Evolutionary conservation across 2,888 invertebrate species (phyloP), one percentile per base, ranked within the genome.

Genomic region (Scaptodrosophila latifasciaeformis): DNA sequence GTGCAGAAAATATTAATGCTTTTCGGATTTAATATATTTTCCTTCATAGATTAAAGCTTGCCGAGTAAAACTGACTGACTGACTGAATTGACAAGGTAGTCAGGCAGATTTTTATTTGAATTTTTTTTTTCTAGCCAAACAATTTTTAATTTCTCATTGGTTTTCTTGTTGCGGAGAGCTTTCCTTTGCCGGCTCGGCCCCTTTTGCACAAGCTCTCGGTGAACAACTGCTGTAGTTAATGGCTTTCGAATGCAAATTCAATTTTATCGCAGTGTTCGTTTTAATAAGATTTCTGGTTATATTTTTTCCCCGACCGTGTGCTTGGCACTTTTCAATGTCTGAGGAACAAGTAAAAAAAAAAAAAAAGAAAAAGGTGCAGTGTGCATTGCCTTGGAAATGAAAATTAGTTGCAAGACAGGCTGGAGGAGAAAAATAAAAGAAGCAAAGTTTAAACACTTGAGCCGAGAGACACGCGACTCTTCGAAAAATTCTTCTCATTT

Each of bases 221-320:
- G 53, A 68, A 81, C 74, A 75, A 83, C 83, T 81, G 83, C 85
- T 85, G 85, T 72, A 83, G 77, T 83, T 85, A 85, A 85, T 85
- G 85, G 82, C 81, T 85, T 85, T 84, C 77, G 82, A 82, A 82
- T 82, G 82, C 82, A 83, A 82, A 82, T 77, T 81, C 81, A 77
- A 78, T 77, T 77, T 81, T 77, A 84, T 83, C 84, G 82, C 77
- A 83, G 84, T 83, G 82, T 84, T 83, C 80, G 81, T 84, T 83
- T 84, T 83, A 83, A 84, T 83, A 83, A 81, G 77, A 81, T 79
- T 76, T 81, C 59, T 64, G 43, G n/a, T n/a, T n/a, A n/a, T n/a
- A n/a, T n/a, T n/a, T n/a, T 54, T 58, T 55, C 48, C 43, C 51
- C n/a, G n/a, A n/a, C n/a, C n/a, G n/a, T n/a, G n/a, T n/a, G n/a